A percentile compares a stretch with the other conserved stretches of the same genome.
These are phyloP conservation scores for Aethes cnicana DNA, from an alignment of 2,888 invertebrate species.

Conservation along the genomic window DNA sequence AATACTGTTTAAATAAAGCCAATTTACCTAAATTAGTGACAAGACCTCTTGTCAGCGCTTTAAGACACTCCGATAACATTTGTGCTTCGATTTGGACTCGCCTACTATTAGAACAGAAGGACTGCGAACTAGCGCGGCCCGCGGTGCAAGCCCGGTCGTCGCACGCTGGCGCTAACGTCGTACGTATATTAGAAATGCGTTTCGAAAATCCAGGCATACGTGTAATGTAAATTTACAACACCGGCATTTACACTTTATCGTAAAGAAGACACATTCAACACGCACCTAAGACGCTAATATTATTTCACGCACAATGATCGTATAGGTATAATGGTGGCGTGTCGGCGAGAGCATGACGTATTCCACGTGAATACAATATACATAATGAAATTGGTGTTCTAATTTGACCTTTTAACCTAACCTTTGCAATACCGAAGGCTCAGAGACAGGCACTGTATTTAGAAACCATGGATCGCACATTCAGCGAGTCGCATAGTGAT, in stretches of 20 bases:
- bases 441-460: slow-evolving; percentile 55
- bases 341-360: slow-evolving; percentile 40
- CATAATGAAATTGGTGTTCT: slow-evolving; percentile 24
- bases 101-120: slow-evolving; percentile 68
- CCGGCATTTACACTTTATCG: slow-evolving; percentile 53
- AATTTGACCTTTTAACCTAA: slow-evolving; percentile 23
- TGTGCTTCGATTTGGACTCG: slow-evolving; percentile 67
- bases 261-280: slow-evolving; percentile 77
- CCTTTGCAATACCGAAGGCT: slow-evolving; percentile 34
- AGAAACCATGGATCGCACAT: slow-evolving; percentile 38
- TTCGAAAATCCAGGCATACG: slow-evolving; percentile 73
- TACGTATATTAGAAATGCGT: slow-evolving; percentile 78
- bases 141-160: slow-evolving; percentile 75
- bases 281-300: slow-evolving; percentile 67
- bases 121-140: slow-evolving; percentile 71
- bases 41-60: too few relatives aligned
- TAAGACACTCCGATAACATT: slow-evolving; percentile 72
- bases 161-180: slow-evolving; percentile 58
- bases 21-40: too few relatives aligned
- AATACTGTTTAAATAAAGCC: too few relatives aligned
- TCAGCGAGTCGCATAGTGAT: slow-evolving; percentile 25
- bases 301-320: slow-evolving; percentile 52
- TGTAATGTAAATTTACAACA: slow-evolving; percentile 67
- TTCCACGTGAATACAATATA: slow-evolving; percentile 39
- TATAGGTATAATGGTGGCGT: slow-evolving; percentile 48